Base-by-base conservation (phyloP, 2,888 invertebrate species). In the Noctua janthe region DNA sequence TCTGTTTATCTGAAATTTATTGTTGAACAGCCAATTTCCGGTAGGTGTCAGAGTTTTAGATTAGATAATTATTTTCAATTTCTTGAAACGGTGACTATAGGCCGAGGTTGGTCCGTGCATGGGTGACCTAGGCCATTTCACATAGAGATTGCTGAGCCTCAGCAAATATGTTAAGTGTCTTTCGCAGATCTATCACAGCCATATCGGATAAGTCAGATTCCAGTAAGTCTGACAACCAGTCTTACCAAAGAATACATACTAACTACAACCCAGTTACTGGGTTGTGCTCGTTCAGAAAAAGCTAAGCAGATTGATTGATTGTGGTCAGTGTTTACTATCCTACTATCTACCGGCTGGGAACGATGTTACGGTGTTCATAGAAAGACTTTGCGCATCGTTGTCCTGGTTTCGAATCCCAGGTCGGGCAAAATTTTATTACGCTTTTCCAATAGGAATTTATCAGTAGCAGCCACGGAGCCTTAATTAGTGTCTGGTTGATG, bases 1-100 rank as follows among this genome's bases (percentile, higher is more conserved):
- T 66, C 54, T 56, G 23, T 78, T 80, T 62, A 74, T 62, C 13
- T 54, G 8, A 74, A 74, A 39, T 74, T 29, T 69, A 74, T 74
- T 69, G 74, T 82, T 51, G 20, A 56, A 81, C n/a, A 35, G 13
- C 43, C 67, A 59, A 80, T 81, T 51, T 73, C 67, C 81, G 67
- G 56, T n/a, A 43, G 51, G 59, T 82, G 47, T 51, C 43, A 15
- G 11, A 74, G n/a, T 35, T 82, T 35, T 11, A 15, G 59, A 51
- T 74, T 43, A 69, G 74, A 80, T 81, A n/a, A 47, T 29, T 29
- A 43, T 23, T 71, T 20, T 35, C 7, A 51, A 23, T 35, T 29
- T n/a, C 59, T 70, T 54, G n/a, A 10, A 62, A 66, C n/a, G 0
- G 54, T 47, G 2, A 13, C 3, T 67, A 23, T 11, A 11, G 23